Evolutionary conservation across 2,888 invertebrate genomes (phyloP).

Genomic region (Notocelia uddmanniana): DNA sequence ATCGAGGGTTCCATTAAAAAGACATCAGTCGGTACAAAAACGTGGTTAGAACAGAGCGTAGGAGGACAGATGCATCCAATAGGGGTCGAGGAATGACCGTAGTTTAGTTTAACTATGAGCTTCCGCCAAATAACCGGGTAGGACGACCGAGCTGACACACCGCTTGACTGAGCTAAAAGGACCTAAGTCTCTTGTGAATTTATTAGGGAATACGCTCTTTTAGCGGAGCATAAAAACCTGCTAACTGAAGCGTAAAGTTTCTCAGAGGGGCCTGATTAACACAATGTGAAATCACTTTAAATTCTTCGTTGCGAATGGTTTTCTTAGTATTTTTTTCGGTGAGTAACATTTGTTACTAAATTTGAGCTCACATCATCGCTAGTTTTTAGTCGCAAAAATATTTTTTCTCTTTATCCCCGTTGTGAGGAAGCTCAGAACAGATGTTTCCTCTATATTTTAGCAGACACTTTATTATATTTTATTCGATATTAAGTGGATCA

Average conservation of each 20-base stretch:
- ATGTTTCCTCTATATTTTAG: constrained; percentile 65
- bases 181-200: background rate
- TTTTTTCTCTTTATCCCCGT: constrained; percentile 49
- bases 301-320: constrained; percentile 27
- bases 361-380: constrained; percentile 34
- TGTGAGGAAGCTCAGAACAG: constrained; percentile 56
- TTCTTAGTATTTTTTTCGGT: constrained; percentile 37
- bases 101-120: constrained; percentile 80
- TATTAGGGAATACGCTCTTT: constrained; percentile 13
- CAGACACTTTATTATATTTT: constrained; percentile 53
- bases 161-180: constrained; percentile 29
- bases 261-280: constrained; percentile 32
- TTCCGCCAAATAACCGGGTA: constrained; percentile 72
- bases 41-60: constrained; percentile 68
- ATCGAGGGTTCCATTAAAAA: constrained; percentile 70
- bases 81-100: constrained; percentile 77
- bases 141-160: constrained; percentile 60
- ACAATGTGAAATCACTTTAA: constrained; percentile 37
- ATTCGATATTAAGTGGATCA: constrained; percentile 55
- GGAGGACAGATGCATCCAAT: constrained; percentile 69
- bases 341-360: constrained; percentile 36
- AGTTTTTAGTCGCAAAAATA: constrained; percentile 48
- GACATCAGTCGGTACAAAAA: constrained; percentile 69
- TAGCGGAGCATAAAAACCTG: background rate
- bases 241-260: constrained; percentile 25